phyloP scores from a whole-genome alignment of 2,113 vertebrate genomes.

The Hippocampus guttulatus region DNA sequence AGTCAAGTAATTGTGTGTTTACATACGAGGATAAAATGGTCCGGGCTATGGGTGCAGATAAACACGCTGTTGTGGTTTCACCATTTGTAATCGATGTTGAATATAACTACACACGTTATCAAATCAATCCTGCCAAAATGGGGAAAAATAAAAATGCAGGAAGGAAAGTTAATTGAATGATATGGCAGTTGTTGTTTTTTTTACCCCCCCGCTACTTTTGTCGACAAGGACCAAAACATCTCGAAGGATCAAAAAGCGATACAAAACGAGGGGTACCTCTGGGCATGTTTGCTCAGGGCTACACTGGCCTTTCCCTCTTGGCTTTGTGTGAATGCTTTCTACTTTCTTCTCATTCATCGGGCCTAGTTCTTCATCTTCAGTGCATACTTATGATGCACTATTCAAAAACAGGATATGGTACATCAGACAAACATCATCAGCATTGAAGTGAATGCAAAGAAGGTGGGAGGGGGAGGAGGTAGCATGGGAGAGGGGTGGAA shows the following conservation, averaged over 20 bases:
- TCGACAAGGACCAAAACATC: conserved; percentile 63
- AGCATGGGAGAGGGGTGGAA: conserved; percentile 50
- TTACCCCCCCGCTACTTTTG: conserved; percentile 46
- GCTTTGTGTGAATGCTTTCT: conserved; percentile 87
- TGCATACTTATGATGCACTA: conserved; percentile 99
- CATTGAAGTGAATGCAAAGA: conserved; percentile 80
- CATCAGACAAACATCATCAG: conserved; percentile 71
- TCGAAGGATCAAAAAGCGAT: conserved; percentile 67
- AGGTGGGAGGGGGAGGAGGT: conserved; percentile 64
- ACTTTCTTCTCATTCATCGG: conserved; percentile 88
- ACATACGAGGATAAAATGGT: conserved; percentile 32
- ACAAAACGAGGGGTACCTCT: conserved; percentile 97
- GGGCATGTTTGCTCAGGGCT: conserved; percentile 96
- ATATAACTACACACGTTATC: conserved; percentile 27
- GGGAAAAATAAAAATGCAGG: conserved; percentile 40
- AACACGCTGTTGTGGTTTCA: conserved; percentile 29
- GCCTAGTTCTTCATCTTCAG: conserved; percentile 96
- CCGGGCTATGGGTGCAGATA: conserved; percentile 22
- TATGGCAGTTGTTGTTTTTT: no score
- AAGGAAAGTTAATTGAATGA: conserved; percentile 27
- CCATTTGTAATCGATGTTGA: conserved; percentile 3
- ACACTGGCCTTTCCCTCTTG: conserved; percentile 98
- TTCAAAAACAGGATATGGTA: conserved; percentile 85
- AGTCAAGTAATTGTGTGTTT: conserved; percentile 48
- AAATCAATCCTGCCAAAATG: conserved; percentile 39